Evolutionary conservation across 2,888 invertebrate genomes (phyloP).

Genomic region (Drosophila glabriapex): DNA sequence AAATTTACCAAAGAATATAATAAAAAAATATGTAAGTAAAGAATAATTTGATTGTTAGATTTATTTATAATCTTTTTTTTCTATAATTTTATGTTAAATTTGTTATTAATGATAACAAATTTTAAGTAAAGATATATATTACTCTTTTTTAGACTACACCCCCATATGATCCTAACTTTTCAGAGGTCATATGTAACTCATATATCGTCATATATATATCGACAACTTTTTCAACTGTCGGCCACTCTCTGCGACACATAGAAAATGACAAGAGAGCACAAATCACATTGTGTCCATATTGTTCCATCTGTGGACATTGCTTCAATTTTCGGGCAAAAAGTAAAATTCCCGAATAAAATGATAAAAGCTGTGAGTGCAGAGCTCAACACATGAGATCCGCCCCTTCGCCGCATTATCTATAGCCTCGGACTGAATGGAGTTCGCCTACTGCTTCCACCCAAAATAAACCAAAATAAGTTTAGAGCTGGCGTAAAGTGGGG

Average conservation of each 20-base stretch:
- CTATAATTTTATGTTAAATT: too few species aligned
- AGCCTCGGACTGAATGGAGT: slow-evolving; percentile 10
- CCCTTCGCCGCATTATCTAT: slow-evolving; percentile 32
- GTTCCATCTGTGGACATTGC: slow-evolving; percentile 26
- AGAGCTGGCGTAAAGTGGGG: slow-evolving; percentile 8
- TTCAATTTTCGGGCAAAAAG: slow-evolving; percentile 15
- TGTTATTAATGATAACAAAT: too few species aligned
- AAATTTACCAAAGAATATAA: too few species aligned
- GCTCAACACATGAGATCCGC: slow-evolving; percentile 16
- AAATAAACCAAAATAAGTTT: slow-evolving; percentile 30
- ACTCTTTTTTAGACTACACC: not conserved
- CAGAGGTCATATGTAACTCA: not conserved
- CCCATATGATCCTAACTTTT: not conserved
- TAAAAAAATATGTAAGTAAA: too few species aligned
- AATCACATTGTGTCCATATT: slow-evolving; percentile 35
- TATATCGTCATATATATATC: not conserved
- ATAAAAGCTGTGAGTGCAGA: slow-evolving; percentile 16
- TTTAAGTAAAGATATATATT: too few species aligned
- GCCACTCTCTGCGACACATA: not conserved
- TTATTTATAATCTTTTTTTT: too few species aligned
- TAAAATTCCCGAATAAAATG: slow-evolving; percentile 29
- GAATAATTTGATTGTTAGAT: too few species aligned
- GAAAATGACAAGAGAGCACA: not conserved
- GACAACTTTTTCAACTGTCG: not conserved
- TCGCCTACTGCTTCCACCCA: slow-evolving; percentile 3